Conservation (phyloP, 2,797 vertebrate species). For the Acanthornis magna region DNA sequence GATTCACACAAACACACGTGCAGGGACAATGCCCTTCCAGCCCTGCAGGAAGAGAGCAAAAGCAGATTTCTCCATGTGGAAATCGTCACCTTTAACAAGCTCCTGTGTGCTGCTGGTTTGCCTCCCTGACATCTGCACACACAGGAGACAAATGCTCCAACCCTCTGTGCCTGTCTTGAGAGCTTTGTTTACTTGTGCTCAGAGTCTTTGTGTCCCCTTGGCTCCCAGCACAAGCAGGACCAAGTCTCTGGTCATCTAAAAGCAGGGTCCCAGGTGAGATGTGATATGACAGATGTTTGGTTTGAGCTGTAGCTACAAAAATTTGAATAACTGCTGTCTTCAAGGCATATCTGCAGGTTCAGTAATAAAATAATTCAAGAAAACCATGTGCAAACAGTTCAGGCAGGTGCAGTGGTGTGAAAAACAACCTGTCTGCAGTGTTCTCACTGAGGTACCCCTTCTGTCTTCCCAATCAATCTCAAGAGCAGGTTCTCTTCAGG, state of each 20-base stretch:
- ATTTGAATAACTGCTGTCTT: not conserved
- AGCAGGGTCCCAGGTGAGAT: not conserved
- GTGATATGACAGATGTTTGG: not conserved
- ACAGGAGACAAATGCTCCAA: not conserved
- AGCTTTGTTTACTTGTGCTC: not conserved
- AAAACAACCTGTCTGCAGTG: not conserved
- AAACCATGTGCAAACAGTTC: not conserved
- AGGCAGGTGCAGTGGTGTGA: not conserved
- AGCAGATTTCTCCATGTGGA: rapidly evolving
- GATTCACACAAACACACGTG: rapidly evolving
- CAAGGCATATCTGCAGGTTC: not conserved
- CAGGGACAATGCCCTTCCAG: no score
- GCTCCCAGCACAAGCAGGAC: not conserved
- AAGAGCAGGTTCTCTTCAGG: not conserved
- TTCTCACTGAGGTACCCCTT: not conserved
- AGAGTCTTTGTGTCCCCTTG: not conserved
- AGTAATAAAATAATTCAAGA: not conserved
- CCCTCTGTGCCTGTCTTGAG: not conserved
- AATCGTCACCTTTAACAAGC: not conserved
- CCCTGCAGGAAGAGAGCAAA: not conserved
- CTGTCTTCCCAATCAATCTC: not conserved
- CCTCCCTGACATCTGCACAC: not conserved
- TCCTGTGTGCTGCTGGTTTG: not conserved
- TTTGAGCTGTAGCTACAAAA: not conserved
- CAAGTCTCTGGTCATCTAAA: not conserved